phyloP scores from a whole-genome alignment of 2,888 invertebrate genomes.

The Hirtodrosophila confusa region DNA sequence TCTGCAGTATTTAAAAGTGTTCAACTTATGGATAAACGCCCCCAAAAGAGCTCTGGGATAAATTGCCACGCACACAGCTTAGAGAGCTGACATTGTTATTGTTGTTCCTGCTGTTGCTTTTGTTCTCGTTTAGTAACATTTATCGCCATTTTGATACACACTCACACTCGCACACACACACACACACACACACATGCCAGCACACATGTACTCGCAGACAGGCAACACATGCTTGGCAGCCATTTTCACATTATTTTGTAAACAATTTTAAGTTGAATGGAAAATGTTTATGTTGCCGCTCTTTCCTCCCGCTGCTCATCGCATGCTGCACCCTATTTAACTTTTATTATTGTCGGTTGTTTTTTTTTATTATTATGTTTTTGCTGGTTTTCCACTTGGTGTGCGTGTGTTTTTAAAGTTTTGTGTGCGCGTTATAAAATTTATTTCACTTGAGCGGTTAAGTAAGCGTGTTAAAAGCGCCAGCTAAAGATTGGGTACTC shows the following conservation, averaged over 20 bases:
- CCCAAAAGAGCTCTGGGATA: constrained; percentile 30
- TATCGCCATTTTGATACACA: constrained; percentile 75
- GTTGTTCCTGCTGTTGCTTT: constrained; percentile 45
- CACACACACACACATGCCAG: constrained; percentile 23
- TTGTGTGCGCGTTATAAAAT: constrained; percentile 57
- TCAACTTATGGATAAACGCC: constrained; percentile 46
- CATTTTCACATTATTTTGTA: constrained; percentile 79
- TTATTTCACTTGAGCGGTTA: constrained; percentile 46
- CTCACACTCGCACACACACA: constrained; percentile 25
- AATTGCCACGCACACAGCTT: constrained; percentile 51
- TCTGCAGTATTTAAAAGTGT: constrained; percentile 59
- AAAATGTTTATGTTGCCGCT: constrained; percentile 72
- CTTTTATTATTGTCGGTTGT: constrained; percentile 58
- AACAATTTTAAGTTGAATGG: constrained; percentile 79
- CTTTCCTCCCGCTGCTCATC: constrained; percentile 43
- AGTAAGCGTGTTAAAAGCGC: background rate
- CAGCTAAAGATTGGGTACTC: background rate
- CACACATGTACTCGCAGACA: constrained; percentile 17
- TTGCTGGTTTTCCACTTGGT: constrained; percentile 16
- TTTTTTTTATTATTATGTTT: constrained; percentile 40
- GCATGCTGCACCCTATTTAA: constrained; percentile 75
- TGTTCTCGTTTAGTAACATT: constrained; percentile 75
- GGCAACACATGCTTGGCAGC: constrained; percentile 76
- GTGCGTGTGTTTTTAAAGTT: constrained; percentile 32
- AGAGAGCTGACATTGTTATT: constrained; percentile 29